Evolutionary conservation across 2,797 vertebrate genomes (phyloP).

Genomic region (Setipinna tenuifilis): DNA sequence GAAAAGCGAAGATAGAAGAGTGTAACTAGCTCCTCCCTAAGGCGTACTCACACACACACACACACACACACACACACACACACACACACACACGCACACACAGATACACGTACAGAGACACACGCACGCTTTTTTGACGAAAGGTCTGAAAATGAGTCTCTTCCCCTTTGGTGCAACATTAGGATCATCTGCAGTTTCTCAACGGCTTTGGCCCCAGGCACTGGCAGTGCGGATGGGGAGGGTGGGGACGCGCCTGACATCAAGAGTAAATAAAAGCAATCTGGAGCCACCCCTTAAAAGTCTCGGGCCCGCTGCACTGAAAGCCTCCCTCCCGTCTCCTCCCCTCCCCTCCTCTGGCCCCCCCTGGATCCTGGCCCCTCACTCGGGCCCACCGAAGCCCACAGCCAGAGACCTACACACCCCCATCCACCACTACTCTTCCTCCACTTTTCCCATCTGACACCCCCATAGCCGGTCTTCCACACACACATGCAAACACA

Average conservation of each 20-base stretch:
- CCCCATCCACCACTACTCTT: too few relatives aligned
- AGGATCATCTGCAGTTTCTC: slow-evolving; percentile 73
- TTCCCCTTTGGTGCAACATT: slow-evolving; percentile 52
- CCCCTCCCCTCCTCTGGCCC: too few relatives aligned
- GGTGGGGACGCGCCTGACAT: slow-evolving; percentile 62
- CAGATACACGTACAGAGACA: slow-evolving; percentile 41
- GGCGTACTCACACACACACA: neutral
- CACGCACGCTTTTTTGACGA: slow-evolving; percentile 44
- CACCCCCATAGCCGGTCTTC: neutral
- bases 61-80: slow-evolving; percentile 2
- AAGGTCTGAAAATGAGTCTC: slow-evolving; percentile 32
- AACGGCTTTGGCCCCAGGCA: slow-evolving; percentile 58
- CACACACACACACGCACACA: neutral
- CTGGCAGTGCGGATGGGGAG: slow-evolving; percentile 58
- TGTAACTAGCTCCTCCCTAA: neutral
- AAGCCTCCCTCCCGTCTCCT: too few relatives aligned
- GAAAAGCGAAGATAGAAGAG: neutral
- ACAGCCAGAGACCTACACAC: neutral
- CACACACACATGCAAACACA: too few relatives aligned
- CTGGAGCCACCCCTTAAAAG: slow-evolving; percentile 54
- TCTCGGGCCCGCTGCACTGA: slow-evolving; percentile 48
- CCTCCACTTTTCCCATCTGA: neutral
- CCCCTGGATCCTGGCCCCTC: slow-evolving; percentile 47
- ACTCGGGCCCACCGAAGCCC: slow-evolving; percentile 26
- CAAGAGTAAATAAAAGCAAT: slow-evolving; percentile 57